Conservation (phyloP, 2,113 vertebrate species). For the Corythornis cristatus region DNA sequence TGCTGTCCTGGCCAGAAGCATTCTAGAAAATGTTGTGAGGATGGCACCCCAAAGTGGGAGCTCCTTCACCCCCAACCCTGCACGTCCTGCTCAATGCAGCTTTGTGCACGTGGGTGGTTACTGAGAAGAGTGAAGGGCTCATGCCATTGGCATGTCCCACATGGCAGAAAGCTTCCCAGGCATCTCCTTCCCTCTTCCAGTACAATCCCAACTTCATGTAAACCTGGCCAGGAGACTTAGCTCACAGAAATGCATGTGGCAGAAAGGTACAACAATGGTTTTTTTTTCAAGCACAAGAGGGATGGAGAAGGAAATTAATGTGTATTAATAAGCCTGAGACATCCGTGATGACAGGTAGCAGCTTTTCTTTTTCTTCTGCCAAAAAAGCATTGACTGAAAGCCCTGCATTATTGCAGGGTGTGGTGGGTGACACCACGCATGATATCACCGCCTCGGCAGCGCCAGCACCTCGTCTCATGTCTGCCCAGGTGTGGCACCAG, state of each 20-base stretch:
- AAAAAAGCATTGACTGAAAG: background rate
- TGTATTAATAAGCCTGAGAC: background rate
- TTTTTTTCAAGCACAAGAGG: background rate
- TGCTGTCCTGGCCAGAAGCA: background rate
- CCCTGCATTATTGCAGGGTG: conserved; percentile 6
- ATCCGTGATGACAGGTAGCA: background rate
- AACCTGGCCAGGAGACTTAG: background rate
- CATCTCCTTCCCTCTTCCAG: background rate
- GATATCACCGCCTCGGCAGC: background rate
- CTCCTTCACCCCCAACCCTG: background rate
- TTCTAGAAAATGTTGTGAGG: background rate
- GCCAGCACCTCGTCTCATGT: background rate
- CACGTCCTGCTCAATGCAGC: background rate
- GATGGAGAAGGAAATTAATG: background rate
- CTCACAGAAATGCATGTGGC: background rate
- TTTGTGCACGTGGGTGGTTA: background rate
- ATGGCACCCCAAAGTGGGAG: background rate
- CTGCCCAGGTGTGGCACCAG: conserved; percentile 25
- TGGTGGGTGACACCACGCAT: conserved; percentile 18
- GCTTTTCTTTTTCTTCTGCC: background rate
- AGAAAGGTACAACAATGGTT: background rate
- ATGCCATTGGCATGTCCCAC: background rate
- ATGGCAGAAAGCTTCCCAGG: background rate
- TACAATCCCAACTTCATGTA: background rate
- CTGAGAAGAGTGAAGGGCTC: background rate